Conservation (phyloP, 2,888 invertebrate genomes). For the Bembecia ichneumoniformis region DNA sequence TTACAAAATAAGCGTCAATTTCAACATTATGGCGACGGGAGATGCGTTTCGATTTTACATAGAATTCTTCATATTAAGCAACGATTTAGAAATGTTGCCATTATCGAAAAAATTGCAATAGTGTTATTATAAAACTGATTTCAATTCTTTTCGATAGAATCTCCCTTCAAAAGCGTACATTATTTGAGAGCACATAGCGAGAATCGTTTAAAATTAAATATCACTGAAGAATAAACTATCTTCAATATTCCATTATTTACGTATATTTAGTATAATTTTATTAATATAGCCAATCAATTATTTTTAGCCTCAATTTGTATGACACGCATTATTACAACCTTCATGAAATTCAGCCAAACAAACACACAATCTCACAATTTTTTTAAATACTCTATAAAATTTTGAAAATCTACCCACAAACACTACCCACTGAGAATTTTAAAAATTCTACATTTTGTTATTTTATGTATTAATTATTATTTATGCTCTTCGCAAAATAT, state of each 20-base stretch:
- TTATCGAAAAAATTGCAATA: slow-evolving; percentile 9
- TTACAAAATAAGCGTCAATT: slow-evolving; percentile 26
- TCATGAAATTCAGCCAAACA: slow-evolving; percentile 12
- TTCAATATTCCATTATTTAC: not conserved
- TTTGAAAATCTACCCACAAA: slow-evolving; percentile 27
- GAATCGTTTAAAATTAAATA: not conserved
- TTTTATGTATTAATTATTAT: slow-evolving; percentile 4
- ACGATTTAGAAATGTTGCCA: not conserved
- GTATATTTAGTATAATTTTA: not conserved
- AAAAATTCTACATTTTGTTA: slow-evolving; percentile 22
- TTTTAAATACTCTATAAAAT: slow-evolving; percentile 19
- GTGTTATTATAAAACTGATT: slow-evolving; percentile 1
- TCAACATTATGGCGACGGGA: not conserved
- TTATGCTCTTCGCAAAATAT: slow-evolving; percentile 7
- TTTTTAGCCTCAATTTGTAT: not conserved
- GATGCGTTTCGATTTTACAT: not conserved
- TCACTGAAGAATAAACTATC: not conserved
- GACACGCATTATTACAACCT: slow-evolving; percentile 1
- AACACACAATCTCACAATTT: slow-evolving; percentile 16
- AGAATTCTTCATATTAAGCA: not conserved
- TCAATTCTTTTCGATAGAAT: not conserved
- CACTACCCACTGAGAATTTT: slow-evolving; percentile 42
- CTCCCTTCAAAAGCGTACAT: slow-evolving; percentile 1
- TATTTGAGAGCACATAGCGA: slow-evolving; percentile 6
- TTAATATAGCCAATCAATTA: not conserved